Conservation (phyloP, 2,113 vertebrate genomes). For the Notothenia rossii region DNA sequence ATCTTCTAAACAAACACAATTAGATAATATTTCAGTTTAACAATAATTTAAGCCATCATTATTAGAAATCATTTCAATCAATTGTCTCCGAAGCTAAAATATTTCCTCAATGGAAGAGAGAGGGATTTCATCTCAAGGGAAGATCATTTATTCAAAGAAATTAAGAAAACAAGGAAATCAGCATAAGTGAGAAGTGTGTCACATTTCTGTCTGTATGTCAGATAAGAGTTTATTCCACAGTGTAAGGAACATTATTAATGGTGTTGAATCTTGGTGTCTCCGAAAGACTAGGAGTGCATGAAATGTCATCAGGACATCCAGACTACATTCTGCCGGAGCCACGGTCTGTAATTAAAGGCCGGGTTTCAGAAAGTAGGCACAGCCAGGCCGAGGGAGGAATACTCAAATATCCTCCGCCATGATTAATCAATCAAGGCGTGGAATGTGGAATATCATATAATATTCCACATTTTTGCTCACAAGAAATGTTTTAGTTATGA, state of each 20-base stretch:
- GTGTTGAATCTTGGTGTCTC: neutral
- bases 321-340: neutral
- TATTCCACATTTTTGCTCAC: neutral
- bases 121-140: too few relatives aligned
- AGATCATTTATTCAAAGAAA: neutral
- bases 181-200: neutral
- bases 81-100: too few relatives aligned
- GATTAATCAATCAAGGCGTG: neutral
- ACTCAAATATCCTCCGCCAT: neutral
- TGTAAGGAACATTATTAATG: neutral
- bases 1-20: too few relatives aligned
- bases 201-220: neutral
- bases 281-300: neutral
- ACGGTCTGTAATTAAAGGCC: slow-evolving; percentile 21
- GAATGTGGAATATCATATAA: neutral
- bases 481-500: neutral
- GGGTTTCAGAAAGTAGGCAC: slow-evolving; percentile 11
- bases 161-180: neutral
- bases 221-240: neutral
- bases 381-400: slow-evolving; percentile 1
- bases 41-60: too few relatives aligned
- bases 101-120: too few relatives aligned
- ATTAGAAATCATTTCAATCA: too few relatives aligned
- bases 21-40: too few relatives aligned
- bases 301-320: slow-evolving; percentile 9